A percentile compares a stretch with the other conserved stretches of the same genome.
These are phyloP conservation scores for Oasisia sp. DNA, from an alignment of 2,888 invertebrate species.

Conservation along the genomic window DNA sequence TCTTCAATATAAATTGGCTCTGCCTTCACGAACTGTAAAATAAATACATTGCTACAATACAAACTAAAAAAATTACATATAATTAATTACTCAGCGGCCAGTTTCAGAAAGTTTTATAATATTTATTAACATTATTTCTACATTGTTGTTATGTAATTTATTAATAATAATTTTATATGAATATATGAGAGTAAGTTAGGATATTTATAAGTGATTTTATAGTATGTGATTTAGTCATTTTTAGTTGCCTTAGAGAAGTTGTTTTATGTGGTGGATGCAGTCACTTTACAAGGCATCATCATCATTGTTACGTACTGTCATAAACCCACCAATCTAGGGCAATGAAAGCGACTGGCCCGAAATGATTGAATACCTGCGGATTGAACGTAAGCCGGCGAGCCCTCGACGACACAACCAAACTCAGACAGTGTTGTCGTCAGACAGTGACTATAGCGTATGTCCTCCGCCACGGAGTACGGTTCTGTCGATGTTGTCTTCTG, in stretches of 20 bases:
- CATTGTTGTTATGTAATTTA: too few relatives aligned
- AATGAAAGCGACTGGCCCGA: conserved; percentile 26
- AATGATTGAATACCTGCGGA: conserved; percentile 24
- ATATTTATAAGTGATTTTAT: too few relatives aligned
- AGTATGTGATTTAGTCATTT: too few relatives aligned
- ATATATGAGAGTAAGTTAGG: too few relatives aligned
- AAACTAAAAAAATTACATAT: not conserved
- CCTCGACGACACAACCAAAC: conserved; percentile 22
- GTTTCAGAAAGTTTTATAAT: not conserved
- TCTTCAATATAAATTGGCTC: not conserved
- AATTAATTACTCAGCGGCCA: not conserved
- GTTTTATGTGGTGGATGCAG: not conserved
- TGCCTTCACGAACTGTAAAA: not conserved
- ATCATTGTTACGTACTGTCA: not conserved
- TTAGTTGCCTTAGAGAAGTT: too few relatives aligned
- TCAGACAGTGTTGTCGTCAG: conserved; percentile 18
- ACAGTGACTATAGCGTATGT: conserved; percentile 19
- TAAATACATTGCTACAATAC: not conserved
- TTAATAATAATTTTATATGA: too few relatives aligned
- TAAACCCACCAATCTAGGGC: conserved; percentile 22
- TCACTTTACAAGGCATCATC: not conserved
- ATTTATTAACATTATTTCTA: too few relatives aligned
- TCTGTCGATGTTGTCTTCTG: not conserved
- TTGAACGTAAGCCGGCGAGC: conserved; percentile 14
- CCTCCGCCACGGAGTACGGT: not conserved